A percentile compares a stretch with the other conserved stretches of the same genome.
Evolutionary conservation across 2,113 vertebrate species (phyloP).

Genomic region (Sterna hirundo): DNA sequence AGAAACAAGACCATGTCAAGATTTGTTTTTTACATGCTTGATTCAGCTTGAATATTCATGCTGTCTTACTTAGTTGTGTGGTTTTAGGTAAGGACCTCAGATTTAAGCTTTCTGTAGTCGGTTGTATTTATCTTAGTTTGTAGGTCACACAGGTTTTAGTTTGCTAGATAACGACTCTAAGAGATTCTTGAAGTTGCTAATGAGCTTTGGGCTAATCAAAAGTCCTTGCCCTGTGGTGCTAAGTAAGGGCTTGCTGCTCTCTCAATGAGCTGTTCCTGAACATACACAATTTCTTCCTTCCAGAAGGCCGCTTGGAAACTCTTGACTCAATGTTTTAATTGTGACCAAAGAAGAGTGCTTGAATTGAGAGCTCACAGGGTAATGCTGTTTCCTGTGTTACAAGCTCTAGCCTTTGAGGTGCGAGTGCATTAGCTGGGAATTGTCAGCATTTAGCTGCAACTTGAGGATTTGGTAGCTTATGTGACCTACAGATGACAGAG

Average conservation of each 20-base stretch:
- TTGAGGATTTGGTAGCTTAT: not conserved
- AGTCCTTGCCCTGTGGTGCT: not conserved
- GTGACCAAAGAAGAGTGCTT: not conserved
- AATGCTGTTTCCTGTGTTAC: not conserved
- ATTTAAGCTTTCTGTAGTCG: not conserved
- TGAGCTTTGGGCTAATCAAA: constrained; percentile 47
- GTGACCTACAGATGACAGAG: not conserved
- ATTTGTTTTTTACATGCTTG: not conserved
- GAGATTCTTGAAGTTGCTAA: constrained; percentile 18
- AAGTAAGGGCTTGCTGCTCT: not conserved
- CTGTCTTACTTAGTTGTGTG: not conserved
- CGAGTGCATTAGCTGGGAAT: not conserved
- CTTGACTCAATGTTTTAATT: not conserved
- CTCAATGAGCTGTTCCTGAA: not conserved
- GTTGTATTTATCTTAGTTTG: not conserved
- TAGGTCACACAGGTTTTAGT: constrained; percentile 38
- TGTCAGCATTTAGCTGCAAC: not conserved
- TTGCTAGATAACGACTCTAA: not conserved
- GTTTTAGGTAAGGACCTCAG: not conserved
- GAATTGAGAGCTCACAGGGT: not conserved
- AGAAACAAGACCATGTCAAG: not conserved
- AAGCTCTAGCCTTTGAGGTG: not conserved
- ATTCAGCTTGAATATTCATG: not conserved
- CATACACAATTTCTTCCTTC: not conserved
- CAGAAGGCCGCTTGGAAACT: not conserved